Base-by-base conservation (phyloP, 2,797 vertebrate genomes). In the Borostomias antarcticus region DNA sequence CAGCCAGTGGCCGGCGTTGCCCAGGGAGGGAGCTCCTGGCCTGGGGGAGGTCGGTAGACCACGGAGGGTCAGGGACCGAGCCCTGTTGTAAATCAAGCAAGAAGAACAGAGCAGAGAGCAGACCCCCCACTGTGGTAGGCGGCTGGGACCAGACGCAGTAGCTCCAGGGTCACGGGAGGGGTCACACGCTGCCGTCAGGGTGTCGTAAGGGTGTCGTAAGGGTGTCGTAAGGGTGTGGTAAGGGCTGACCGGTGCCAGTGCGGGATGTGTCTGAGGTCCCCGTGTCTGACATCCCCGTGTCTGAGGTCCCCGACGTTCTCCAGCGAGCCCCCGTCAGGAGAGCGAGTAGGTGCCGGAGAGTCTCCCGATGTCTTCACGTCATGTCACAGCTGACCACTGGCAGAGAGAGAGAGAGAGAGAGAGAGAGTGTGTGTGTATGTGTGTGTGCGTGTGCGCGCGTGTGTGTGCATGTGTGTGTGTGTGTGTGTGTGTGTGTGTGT, bases 371-470 rank as follows among this genome's bases (percentile, higher is more conserved):
- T 32, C 48, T 53, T 78, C 74, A 82, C 84, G 66, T 81, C 82
- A 84, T 82, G 75, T 80, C 79, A 78, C 69, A 72, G 70, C 62
- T 29, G 50, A 72, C 35, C 35, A 56, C 19, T 7, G 35, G 68
- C 17, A 33, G 62, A 64, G 72, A 58, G 74, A 10, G n/a, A 3
- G 29, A 17, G 59, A 30, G n/a, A 4, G 15, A 5, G 8, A 3
- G 17, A 26, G 13, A 47, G 40, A 28, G 58, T 48, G 58, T 61
- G 40, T 61, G 15, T 57, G 51, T 29, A 2, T 30, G 35, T 45
- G 33, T 65, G 37, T 57, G 28, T 62, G 45, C 76, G 74, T 70
- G 72, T 66, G 64, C 74, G 23, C 50, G 64, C 15, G 56, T 19
- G 43, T 26, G 54, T 59, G 43, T 73, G 47, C 53, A 29, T 37